phyloP scores from a whole-genome alignment of 2,888 invertebrate species.

The Phymatocera aterrima region DNA sequence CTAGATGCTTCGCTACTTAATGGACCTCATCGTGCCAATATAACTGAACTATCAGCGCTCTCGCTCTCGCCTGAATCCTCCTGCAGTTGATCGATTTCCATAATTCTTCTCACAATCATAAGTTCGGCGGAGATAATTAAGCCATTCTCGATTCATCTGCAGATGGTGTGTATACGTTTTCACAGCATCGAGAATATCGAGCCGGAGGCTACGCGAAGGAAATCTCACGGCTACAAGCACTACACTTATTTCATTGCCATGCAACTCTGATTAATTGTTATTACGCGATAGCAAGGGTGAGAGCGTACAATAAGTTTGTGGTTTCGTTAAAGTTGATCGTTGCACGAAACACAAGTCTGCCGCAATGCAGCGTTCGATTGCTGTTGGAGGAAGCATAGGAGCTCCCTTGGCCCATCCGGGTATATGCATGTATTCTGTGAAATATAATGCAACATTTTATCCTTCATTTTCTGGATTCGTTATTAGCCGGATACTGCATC shows the following conservation, averaged over 20 bases:
- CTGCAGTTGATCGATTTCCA: too few species aligned
- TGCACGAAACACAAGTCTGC: conserved; percentile 49
- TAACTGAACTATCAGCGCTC: too few species aligned
- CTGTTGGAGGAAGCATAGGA: background rate
- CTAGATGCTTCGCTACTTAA: too few species aligned
- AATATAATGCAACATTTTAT: too few species aligned
- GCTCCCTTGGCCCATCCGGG: too few species aligned
- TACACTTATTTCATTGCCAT: background rate
- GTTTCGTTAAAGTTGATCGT: conserved; percentile 15
- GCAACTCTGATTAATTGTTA: background rate
- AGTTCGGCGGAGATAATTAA: background rate
- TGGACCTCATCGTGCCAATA: too few species aligned
- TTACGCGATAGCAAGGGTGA: background rate
- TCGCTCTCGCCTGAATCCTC: too few species aligned
- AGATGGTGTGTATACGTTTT: background rate
- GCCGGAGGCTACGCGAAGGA: background rate
- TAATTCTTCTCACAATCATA: too few species aligned
- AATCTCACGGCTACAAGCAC: background rate
- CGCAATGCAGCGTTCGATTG: conserved; percentile 59
- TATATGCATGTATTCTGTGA: too few species aligned
- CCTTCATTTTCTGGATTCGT: too few species aligned
- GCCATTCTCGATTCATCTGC: too few species aligned
- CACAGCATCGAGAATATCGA: background rate
- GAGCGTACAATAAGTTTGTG: background rate
- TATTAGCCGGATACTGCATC: too few species aligned